Conservation (phyloP, 1,140 invertebrate genomes). For the Cotesia chilonis region DNA sequence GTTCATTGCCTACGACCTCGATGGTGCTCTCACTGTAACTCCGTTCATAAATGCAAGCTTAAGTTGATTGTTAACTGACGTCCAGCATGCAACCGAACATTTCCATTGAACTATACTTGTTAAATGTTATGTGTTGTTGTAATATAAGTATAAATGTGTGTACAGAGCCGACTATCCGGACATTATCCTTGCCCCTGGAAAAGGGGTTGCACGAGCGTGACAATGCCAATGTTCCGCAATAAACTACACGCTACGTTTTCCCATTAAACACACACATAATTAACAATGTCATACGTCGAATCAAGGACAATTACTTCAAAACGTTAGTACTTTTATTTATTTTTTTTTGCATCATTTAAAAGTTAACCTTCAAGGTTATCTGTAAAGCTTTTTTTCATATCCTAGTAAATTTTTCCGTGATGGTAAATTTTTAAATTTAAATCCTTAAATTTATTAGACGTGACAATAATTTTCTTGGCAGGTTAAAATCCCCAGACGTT, state of each 20-base stretch:
- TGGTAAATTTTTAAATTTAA: too few relatives aligned
- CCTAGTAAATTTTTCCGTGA: too few relatives aligned
- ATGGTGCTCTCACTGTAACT: conserved; percentile 6
- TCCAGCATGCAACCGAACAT: conserved; percentile 20
- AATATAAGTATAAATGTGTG: too few relatives aligned
- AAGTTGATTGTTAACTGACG: conserved; percentile 32
- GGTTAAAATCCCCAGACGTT: conserved; percentile 2
- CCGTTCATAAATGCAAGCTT: conserved; percentile 24
- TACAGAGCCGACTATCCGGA: background rate
- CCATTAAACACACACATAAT: background rate
- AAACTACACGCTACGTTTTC: conserved; percentile 2
- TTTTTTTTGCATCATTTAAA: conserved; percentile 13
- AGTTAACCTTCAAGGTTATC: background rate
- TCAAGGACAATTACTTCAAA: background rate
- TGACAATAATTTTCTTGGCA: too few relatives aligned
- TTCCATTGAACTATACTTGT: background rate
- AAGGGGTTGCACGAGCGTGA: conserved; percentile 12
- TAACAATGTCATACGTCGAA: background rate
- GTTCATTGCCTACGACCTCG: conserved; percentile 36
- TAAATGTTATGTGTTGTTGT: background rate
- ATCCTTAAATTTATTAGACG: too few relatives aligned
- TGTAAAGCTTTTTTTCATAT: too few relatives aligned
- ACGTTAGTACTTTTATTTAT: background rate
- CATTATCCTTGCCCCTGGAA: conserved; percentile 15
- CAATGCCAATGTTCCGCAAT: background rate